Evolutionary conservation across 2,888 invertebrate genomes (phyloP), one percentile per base, ranked within the genome.

Genomic region (Phyto melanocephala): DNA sequence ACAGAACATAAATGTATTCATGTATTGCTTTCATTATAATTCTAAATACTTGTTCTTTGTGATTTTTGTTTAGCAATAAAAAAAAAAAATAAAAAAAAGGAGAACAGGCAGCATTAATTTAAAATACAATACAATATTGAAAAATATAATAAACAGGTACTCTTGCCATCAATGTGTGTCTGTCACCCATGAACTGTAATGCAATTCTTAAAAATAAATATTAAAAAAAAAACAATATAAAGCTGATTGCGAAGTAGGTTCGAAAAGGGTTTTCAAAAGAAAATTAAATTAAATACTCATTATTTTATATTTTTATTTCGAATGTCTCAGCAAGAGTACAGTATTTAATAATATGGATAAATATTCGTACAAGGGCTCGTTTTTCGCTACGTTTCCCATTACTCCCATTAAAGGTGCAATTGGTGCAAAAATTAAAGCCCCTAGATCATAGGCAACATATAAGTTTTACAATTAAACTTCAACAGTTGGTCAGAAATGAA

Each of bases 1-100:
- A 22, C n/a, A 11, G 13, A 47, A 5, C 54, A 45, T 24, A 42
- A 60, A 40, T 20, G 28, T 62, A 52, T 28, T 2, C 28, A 52
- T 62, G 17, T 45, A 63, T 45, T 22, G n/a, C 33, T 40, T 52
- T 52, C 15, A 45, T 56, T 75, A 42, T n/a, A 63, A 56, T 45
- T 35, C 13, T 5, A 35, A 20, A 8, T 56, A 56, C 2, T 63
- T 52, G 28, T 24, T 10, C 11, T 63, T 35, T 22, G 56, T 56
- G n/a, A 45, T 75, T 50, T 37, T 17, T 62, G 4, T 62, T 50
- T 28, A 52, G 3, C 50, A 13, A 40, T 62, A 24, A 62, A 42
- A 13, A 42, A 42, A n/a, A n/a, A 13, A 13, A 8, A n/a, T n/a
- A n/a, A n/a, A 7, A 13, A 50, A 11, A 35, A 17, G 33, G 56